Conservation (phyloP, 2,888 invertebrate species). For the Lasius platythorax region DNA sequence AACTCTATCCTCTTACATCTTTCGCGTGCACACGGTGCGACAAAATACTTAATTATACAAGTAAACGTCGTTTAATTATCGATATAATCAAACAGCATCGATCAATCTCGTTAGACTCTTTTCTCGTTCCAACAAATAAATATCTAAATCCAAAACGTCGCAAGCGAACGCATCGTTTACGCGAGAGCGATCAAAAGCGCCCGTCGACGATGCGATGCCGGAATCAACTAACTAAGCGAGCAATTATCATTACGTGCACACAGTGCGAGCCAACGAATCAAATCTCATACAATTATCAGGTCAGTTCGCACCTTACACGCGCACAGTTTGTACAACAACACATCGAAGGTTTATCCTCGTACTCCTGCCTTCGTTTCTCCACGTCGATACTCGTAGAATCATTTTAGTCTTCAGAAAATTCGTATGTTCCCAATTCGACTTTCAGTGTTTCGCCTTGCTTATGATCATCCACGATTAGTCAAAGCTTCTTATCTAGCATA, state of each 20-base stretch:
- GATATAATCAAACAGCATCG: conserved; percentile 8
- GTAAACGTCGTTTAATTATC: conserved; percentile 22
- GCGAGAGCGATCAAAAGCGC: not conserved
- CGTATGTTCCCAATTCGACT: conserved; percentile 74
- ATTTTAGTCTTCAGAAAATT: conserved; percentile 62
- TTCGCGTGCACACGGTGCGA: conserved; percentile 45
- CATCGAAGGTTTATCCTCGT: conserved; percentile 58
- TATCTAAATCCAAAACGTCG: conserved; percentile 1
- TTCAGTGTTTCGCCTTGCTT: conserved; percentile 61
- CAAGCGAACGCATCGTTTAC: conserved; percentile 14
- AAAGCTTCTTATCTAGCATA: conserved; percentile 47
- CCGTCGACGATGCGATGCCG: not conserved
- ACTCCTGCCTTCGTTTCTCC: conserved; percentile 59
- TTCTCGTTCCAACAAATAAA: conserved; percentile 22
- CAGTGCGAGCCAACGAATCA: conserved; percentile 68
- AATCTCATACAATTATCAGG: conserved; percentile 59
- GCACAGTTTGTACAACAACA: conserved; percentile 28
- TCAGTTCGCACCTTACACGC: conserved; percentile 63
- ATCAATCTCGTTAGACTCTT: conserved; percentile 38
- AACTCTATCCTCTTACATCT: conserved; percentile 21
- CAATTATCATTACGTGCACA: conserved; percentile 54
- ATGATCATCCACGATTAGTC: conserved; percentile 44
- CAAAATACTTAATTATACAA: conserved; percentile 42
- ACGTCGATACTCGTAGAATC: conserved; percentile 52
- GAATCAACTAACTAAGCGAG: conserved; percentile 38